Percentiles rank a stretch among this genome's conserved stretches.
Evolutionary conservation across 2,888 invertebrate genomes (phyloP).

Genomic region (Eupithecia vulgata): DNA sequence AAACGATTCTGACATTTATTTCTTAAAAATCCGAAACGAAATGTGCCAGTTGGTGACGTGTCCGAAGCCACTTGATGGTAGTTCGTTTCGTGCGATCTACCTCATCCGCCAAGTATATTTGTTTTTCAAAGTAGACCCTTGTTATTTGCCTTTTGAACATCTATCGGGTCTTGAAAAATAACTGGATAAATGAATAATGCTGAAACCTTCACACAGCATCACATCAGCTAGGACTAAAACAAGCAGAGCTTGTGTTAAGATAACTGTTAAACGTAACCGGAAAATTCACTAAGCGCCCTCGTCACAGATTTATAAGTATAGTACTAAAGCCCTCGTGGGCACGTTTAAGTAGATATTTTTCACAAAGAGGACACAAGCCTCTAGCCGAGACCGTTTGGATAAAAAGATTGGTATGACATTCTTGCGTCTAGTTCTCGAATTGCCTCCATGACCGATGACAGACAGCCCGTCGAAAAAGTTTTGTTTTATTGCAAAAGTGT

Average conservation of each 20-base stretch:
- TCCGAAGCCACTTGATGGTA: too few relatives aligned
- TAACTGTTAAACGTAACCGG: background rate
- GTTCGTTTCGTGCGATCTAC: too few relatives aligned
- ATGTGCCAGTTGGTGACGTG: too few relatives aligned
- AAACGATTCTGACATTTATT: too few relatives aligned
- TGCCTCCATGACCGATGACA: constrained; percentile 46
- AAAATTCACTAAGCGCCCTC: background rate
- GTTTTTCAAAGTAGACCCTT: background rate
- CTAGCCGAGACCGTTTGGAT: background rate
- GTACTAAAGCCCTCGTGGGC: too few relatives aligned
- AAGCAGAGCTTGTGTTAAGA: background rate
- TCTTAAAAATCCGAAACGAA: too few relatives aligned
- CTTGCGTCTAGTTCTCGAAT: constrained; percentile 15
- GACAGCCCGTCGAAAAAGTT: constrained; percentile 56
- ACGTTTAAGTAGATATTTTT: background rate
- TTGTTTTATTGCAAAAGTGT: constrained; percentile 56
- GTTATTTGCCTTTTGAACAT: background rate
- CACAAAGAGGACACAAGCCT: background rate
- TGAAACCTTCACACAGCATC: background rate
- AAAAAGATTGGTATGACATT: background rate
- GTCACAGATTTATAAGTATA: too few relatives aligned
- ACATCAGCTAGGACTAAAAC: background rate
- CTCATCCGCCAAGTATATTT: too few relatives aligned
- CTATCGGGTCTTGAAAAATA: background rate
- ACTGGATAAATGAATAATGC: background rate